Evolutionary conservation across 2,113 vertebrate species (phyloP), one percentile per base, ranked within the genome.

Genomic region (Rhynchomys soricoides): DNA sequence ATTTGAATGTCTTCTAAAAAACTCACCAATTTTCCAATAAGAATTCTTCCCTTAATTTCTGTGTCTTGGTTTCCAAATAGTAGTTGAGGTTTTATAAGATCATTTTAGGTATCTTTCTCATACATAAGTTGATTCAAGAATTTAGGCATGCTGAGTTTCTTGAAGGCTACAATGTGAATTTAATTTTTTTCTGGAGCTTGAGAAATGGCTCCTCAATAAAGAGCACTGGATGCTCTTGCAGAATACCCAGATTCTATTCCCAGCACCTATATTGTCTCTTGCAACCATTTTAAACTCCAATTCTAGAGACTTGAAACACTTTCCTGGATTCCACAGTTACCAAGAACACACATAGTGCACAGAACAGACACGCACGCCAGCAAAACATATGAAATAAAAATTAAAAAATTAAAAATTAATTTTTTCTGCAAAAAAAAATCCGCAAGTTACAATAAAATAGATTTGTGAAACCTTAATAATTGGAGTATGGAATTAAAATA

Each of bases 11-110:
- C 19, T 94, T 70, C 48, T 83, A 55, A 92, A 75, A 88, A 93
- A 93, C 81, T 79, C n/a, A 12, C 7, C 21, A 29, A 83, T 64
- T 68, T 83, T 31, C 66, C 64, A 9, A 66, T 85, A 95, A 92
- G 48, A 83, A 89, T 57, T 93, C 37, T 90, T 95, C 12, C 34
- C 66, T 93, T 93, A 70, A 93, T 89, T 92, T 74, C 31, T 87
- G 7, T 21, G 8, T 45, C n/a, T 70, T 88, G 8, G 37, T 78
- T 77, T 96, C n/a, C 79, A 93, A 40, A 31, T 75, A 83, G 34
- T 24, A 40, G 21, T 21, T n/a, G 40, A 89, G 50, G 1, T 81
- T 87, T 85, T 82, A 79, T 22, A 82, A 91, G 26, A 21, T 77
- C 59, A 74, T 19, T 57, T 68, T 62, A 90, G 19, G 45, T 10